Evolutionary conservation across 1,140 invertebrate species (phyloP), one percentile per base, ranked within the genome.

Genomic region (Akabosia matsudoensis): DNA sequence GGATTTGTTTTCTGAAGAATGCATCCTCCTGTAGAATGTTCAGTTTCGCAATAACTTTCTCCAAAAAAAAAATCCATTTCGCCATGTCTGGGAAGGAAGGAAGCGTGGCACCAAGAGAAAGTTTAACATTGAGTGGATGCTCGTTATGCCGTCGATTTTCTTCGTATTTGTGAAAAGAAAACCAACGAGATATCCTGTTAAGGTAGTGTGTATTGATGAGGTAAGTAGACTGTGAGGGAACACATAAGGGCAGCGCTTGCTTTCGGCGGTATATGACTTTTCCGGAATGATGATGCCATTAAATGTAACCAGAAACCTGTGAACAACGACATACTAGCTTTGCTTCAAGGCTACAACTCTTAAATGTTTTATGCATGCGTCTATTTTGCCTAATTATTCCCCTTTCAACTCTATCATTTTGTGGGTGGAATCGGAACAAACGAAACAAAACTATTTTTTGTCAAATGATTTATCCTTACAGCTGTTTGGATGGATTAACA

Each of bases 281-380:
- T 31, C 1, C 61, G 10, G 61, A 30, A 31, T 67, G 3, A 7
- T 67, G 61, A 61, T 61, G 54, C 54, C 24, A 61, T 61, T 10
- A 61, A 61, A 61, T n/a, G 54, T 61, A 61, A n/a, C 54, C 54
- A 61, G n/a, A 10, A 51, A n/a, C n/a, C n/a, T n/a, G n/a, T n/a
- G n/a, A n/a, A n/a, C n/a, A n/a, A n/a, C n/a, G n/a, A n/a, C n/a
- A n/a, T n/a, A n/a, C n/a, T n/a, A n/a, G n/a, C n/a, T n/a, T n/a
- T n/a, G n/a, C 54, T 61, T 61, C 54, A 61, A 61, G 54, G 54
- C 24, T 61, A 24, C 54, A 4, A 7, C 14, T 13, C 54, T 7
- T 3, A 7, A 22, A 22, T 7, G 54, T 7, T 45, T 45, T 45
- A 10, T 45, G 18, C 7, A 45, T 18, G 18, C 37, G 37, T 45